These are phyloP conservation scores for Bombus sylvicola DNA, from an alignment of 1,140 invertebrate genomes.

Conservation along the genomic window DNA sequence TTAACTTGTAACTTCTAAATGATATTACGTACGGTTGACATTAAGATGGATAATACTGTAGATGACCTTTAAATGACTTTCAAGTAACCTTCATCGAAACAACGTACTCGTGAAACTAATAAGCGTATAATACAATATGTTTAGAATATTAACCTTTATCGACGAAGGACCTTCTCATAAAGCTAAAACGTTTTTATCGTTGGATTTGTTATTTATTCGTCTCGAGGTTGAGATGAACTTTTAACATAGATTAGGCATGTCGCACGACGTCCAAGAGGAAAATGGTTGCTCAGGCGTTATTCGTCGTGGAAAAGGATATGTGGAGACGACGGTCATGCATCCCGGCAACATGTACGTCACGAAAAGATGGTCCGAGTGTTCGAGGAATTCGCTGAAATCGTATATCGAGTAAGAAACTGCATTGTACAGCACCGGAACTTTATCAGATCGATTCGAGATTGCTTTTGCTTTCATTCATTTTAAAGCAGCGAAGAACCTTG, in stretches of 20 bases:
- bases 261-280: conserved; percentile 81
- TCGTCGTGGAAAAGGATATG: conserved; percentile 43
- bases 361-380: conserved; percentile 70
- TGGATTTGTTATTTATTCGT: not conserved
- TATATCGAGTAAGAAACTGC: conserved; percentile 63
- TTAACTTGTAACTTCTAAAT: not conserved
- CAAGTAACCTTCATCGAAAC: not conserved
- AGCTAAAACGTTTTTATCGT: too few relatives aligned
- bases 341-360: conserved; percentile 62
- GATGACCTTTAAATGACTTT: not conserved
- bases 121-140: not conserved
- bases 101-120: not conserved
- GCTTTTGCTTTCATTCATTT: conserved; percentile 23
- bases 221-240: not conserved
- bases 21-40: not conserved
- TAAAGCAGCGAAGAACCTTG: not conserved
- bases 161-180: not conserved
- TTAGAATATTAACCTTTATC: not conserved
- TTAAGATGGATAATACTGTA: not conserved
- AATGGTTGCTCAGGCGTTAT: conserved; percentile 64
- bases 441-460: conserved; percentile 22
- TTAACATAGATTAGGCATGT: conserved; percentile 83
- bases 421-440: not conserved
- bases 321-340: conserved; percentile 68
- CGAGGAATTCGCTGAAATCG: conserved; percentile 54